A percentile compares a stretch with the other conserved stretches of the same genome.
These are phyloP conservation scores for Propithecus perrieri DNA, from an alignment of 2,797 vertebrate genomes.

Conservation along the genomic window DNA sequence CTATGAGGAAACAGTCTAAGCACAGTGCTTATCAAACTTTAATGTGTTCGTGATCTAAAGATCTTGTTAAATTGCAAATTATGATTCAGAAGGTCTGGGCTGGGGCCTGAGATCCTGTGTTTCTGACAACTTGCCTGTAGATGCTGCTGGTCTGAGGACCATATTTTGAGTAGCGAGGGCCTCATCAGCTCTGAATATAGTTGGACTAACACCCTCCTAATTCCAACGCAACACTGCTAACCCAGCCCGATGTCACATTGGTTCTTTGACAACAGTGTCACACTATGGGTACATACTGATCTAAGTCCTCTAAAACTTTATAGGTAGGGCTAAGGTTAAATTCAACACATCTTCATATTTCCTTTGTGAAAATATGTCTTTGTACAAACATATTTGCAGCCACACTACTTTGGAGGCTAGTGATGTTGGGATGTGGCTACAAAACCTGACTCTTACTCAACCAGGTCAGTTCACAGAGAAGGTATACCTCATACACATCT, in stretches of 20 bases:
- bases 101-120: neutral
- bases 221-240: neutral
- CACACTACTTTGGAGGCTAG: neutral
- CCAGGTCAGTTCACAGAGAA: neutral
- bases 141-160: neutral
- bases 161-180: neutral
- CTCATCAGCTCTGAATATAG: neutral
- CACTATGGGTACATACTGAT: neutral
- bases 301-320: neutral
- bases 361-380: neutral
- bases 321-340: neutral
- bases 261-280: neutral
- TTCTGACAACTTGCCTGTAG: neutral
- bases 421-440: neutral
- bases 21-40: neutral
- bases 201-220: neutral
- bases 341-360: neutral
- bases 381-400: neutral
- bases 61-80: neutral
- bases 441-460: neutral
- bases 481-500: neutral
- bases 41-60: neutral
- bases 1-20: neutral
- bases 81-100: neutral
- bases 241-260: neutral